Evolutionary conservation across 2,888 invertebrate genomes (phyloP), one percentile per base, ranked within the genome.

Genomic region (Cistogaster globosa): DNA sequence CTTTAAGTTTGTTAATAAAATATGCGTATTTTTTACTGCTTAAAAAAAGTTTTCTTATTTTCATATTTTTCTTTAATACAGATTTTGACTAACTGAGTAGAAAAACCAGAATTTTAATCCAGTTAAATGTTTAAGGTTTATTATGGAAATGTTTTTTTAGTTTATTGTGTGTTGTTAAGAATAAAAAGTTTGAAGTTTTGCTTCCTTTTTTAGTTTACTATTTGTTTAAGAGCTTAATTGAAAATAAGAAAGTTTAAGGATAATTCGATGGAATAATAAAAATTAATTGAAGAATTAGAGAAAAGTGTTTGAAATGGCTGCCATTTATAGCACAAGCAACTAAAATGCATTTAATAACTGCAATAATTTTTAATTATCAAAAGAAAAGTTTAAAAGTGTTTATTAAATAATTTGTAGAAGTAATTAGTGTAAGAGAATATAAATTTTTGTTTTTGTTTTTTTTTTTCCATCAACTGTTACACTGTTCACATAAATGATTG

Each of bases 121-220:
- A 80, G 74, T 80, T 74, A 74, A 80, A 53, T 74, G 11, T 58
- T 80, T 74, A 53, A 55, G 60, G 67, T 53, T 67, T 74, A 55
- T 67, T 53, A 68, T 60, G 67, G 6, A 67, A 74, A 67, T 67
- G 45, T 60, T 38, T n/a, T 55, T 38, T 20, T 69, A 32, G 18
- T 53, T n/a, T 60, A 16, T 48, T 6, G 11, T 45, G 36, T 42
- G 48, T 16, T 26, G 55, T 32, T 45, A 7, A 26, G 22, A 60
- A 60, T 68, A 60, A 26, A 42, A 60, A 67, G 51, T 67, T 68
- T 60, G 14, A 22, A 45, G 22, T 16, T 48, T 11, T 18, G 2
- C 1, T 0, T 32, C 4, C 26, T 32, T n/a, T 57, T n/a, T 53
- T 11, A 14, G 14, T 58, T 45, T 53, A 5, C 11, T 65, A 4